These are phyloP conservation scores for Polydrusus pterygomalis DNA, from an alignment of 2,888 invertebrate genomes.

Conservation along the genomic window DNA sequence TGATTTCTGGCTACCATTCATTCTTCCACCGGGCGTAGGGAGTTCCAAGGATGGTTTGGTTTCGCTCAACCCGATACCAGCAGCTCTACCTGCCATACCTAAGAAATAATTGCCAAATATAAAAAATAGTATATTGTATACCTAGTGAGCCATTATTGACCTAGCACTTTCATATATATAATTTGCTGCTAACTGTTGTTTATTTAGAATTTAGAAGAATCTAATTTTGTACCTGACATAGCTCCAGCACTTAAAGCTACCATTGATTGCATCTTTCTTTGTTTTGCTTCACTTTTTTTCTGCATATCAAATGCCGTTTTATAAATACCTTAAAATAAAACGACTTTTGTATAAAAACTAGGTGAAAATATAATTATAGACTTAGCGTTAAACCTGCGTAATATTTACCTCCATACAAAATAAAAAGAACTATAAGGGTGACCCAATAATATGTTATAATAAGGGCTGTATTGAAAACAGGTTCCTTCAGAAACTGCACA, in stretches of 20 bases:
- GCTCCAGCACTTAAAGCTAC: slow-evolving; percentile 92
- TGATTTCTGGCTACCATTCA: slow-evolving; percentile 39
- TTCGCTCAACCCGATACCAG: slow-evolving; percentile 89
- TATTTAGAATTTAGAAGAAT: neutral
- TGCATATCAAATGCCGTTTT: slow-evolving; percentile 98
- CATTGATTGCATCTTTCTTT: slow-evolving; percentile 96
- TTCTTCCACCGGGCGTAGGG: slow-evolving; percentile 2
- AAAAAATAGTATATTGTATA: too few relatives aligned
- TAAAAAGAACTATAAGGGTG: slow-evolving; percentile 94
- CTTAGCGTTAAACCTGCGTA: too few relatives aligned
- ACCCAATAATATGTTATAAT: slow-evolving; percentile 91
- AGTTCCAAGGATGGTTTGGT: slow-evolving; percentile 52
- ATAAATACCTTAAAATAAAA: slow-evolving; percentile 79
- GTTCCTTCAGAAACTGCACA: slow-evolving; percentile 98
- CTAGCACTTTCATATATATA: too few relatives aligned
- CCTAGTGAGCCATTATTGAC: too few relatives aligned
- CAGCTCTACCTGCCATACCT: slow-evolving; percentile 91
- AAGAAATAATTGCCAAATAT: too few relatives aligned
- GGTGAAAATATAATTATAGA: too few relatives aligned
- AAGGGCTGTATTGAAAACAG: slow-evolving; percentile 96
- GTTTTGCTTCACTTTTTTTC: slow-evolving; percentile 96
- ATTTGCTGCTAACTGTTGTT: too few relatives aligned
- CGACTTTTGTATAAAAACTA: too few relatives aligned
- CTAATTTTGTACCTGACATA: slow-evolving; percentile 76
- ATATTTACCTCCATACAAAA: slow-evolving; percentile 88